These are phyloP conservation scores for Horisme vitalbata DNA, from an alignment of 2,888 invertebrate genomes.

Conservation along the genomic window DNA sequence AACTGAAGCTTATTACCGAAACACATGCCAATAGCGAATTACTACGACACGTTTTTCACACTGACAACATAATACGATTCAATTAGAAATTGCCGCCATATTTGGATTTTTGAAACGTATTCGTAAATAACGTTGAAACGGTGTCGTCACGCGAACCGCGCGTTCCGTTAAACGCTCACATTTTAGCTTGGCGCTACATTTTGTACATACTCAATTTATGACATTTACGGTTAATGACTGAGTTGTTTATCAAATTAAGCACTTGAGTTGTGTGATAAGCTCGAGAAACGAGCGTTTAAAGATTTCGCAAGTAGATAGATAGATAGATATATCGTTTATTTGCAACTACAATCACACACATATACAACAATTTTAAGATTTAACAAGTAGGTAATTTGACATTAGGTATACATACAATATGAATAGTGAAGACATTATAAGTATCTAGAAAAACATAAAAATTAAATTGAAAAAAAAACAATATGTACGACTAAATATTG, in stretches of 20 bases:
- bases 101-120: constrained; percentile 20
- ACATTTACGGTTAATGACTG: constrained; percentile 10
- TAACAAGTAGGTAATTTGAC: too few relatives aligned
- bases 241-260: background rate
- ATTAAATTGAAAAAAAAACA: too few relatives aligned
- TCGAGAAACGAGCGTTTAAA: too few relatives aligned
- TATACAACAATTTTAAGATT: too few relatives aligned
- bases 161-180: constrained; percentile 29
- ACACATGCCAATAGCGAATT: constrained; percentile 43
- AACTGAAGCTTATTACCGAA: constrained; percentile 26
- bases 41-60: constrained; percentile 16
- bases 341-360: too few relatives aligned
- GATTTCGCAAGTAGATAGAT: too few relatives aligned
- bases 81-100: constrained; percentile 24
- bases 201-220: constrained; percentile 21
- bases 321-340: too few relatives aligned
- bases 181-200: constrained; percentile 26
- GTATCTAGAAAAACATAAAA: too few relatives aligned
- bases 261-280: too few relatives aligned
- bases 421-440: too few relatives aligned
- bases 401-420: too few relatives aligned
- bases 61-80: constrained; percentile 25
- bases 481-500: too few relatives aligned
- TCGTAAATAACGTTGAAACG: constrained; percentile 23
- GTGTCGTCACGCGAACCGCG: constrained; percentile 29